Conservation (phyloP, 2,113 vertebrate genomes). For the Martes martes region DNA sequence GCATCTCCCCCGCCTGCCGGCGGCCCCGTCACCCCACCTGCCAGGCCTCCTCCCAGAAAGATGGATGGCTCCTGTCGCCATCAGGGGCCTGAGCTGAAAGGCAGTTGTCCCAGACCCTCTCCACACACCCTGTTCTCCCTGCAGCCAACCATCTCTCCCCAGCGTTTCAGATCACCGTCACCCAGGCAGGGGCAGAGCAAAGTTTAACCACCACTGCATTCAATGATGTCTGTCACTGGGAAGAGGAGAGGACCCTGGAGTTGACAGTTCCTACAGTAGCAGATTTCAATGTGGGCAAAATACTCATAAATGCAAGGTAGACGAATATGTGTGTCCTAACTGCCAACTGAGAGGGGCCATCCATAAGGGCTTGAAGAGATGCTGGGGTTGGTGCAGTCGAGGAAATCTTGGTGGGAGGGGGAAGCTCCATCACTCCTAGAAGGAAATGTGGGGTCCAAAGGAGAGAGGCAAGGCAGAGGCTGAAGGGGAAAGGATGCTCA, state of each 20-base stretch:
- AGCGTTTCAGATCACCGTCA: background rate
- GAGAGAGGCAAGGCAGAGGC: background rate
- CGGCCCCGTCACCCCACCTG: background rate
- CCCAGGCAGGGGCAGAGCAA: background rate
- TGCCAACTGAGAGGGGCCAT: background rate
- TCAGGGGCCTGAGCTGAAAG: fast-evolving
- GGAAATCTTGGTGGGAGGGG: background rate
- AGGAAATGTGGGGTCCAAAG: background rate
- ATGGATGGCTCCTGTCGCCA: background rate
- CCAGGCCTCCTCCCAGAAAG: background rate
- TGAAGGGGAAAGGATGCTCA: background rate
- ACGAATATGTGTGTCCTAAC: background rate
- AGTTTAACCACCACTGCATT: background rate
- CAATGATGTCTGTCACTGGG: background rate
- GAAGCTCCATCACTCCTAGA: background rate
- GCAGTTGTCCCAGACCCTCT: background rate
- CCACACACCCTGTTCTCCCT: background rate
- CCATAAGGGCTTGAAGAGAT: background rate
- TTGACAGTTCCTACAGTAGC: background rate
- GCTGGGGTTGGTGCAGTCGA: background rate
- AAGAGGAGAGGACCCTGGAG: background rate
- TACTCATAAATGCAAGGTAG: background rate
- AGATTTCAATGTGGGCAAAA: background rate
- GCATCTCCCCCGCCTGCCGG: fast-evolving
- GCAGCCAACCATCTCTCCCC: background rate